phyloP scores from a whole-genome alignment of 2,888 invertebrate species.

The Acanthosoma haemorrhoidale region DNA sequence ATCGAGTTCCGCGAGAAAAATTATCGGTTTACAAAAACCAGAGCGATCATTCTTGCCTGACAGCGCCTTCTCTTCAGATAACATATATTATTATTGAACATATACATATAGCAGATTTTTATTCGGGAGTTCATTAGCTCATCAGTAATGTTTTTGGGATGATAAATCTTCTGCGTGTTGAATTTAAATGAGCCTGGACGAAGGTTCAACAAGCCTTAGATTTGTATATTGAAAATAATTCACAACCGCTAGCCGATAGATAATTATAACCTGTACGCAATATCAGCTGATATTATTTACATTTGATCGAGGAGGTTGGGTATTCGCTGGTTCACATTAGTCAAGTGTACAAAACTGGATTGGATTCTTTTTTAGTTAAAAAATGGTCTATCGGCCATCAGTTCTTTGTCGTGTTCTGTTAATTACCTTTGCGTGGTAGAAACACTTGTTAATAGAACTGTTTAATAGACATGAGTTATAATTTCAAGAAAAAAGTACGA shows the following conservation, averaged over 20 bases:
- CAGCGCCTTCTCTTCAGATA: too few species aligned
- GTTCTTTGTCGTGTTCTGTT: background rate
- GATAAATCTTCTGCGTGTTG: constrained; percentile 6
- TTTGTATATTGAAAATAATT: too few species aligned
- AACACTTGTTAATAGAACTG: constrained; percentile 8
- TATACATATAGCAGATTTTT: background rate
- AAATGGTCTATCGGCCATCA: background rate
- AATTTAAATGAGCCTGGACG: background rate
- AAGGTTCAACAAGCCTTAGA: background rate
- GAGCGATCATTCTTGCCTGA: background rate
- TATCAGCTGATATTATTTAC: too few species aligned
- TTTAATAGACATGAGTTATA: background rate
- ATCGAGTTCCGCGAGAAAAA: background rate
- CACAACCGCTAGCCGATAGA: too few species aligned
- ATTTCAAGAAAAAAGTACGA: background rate
- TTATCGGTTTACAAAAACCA: background rate
- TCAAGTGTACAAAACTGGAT: too few species aligned
- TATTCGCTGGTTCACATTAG: too few species aligned
- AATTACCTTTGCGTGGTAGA: background rate
- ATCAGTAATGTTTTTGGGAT: background rate
- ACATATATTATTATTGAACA: too few species aligned
- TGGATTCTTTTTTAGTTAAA: background rate
- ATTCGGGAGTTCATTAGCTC: background rate
- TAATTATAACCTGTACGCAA: too few species aligned
- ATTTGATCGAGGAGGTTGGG: too few species aligned